phyloP scores from a whole-genome alignment of 2,888 invertebrate genomes.

The Polyommatus icarus region DNA sequence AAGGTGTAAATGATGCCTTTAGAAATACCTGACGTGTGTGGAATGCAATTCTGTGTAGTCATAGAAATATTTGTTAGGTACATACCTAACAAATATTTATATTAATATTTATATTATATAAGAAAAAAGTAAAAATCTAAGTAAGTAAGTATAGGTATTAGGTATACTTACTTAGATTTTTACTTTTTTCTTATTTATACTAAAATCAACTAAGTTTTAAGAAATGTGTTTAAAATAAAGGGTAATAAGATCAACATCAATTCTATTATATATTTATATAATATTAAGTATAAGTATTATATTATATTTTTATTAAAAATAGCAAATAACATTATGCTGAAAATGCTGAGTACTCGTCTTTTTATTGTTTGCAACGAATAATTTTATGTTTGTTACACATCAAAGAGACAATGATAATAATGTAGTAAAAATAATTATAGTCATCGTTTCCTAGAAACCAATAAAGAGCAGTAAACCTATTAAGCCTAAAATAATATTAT shows the following conservation, averaged over 20 bases:
- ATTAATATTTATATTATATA: too few relatives aligned
- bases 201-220: not conserved
- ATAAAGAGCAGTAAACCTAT: not conserved
- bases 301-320: too few relatives aligned
- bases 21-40: slow-evolving; percentile 37
- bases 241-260: too few relatives aligned
- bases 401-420: not conserved
- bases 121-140: too few relatives aligned
- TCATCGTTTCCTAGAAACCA: not conserved
- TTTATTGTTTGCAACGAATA: not conserved
- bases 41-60: slow-evolving; percentile 28
- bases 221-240: not conserved
- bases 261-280: too few relatives aligned
- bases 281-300: too few relatives aligned
- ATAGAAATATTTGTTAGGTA: slow-evolving; percentile 13
- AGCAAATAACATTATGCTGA: too few relatives aligned
- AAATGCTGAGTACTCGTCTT: not conserved
- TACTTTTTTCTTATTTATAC: not conserved
- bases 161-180: not conserved
- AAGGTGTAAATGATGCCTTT: slow-evolving; percentile 46
- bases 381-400: not conserved
- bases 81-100: too few relatives aligned
- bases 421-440: not conserved
- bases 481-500: not conserved
- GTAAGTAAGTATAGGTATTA: too few relatives aligned